Percentiles rank a stretch among this genome's conserved stretches.
phyloP scores from a whole-genome alignment of 2,797 vertebrate species.

The Lepilemur septentrionalis region DNA sequence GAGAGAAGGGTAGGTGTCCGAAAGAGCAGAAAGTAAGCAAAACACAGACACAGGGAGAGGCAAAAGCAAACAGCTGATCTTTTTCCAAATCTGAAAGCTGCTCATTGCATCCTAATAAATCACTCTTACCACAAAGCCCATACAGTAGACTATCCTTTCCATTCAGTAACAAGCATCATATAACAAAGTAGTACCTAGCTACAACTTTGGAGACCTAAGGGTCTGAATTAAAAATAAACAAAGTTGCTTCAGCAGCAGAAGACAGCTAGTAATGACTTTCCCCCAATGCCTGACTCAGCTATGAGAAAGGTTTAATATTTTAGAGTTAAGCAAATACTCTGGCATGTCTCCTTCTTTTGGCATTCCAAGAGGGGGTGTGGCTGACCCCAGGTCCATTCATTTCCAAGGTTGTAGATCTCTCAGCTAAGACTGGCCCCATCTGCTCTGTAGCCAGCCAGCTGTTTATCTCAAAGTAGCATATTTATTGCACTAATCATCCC shows the following conservation, averaged over 20 bases:
- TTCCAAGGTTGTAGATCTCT: conserved; percentile 68
- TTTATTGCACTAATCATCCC: conserved; percentile 44
- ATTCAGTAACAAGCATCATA: conserved; percentile 21
- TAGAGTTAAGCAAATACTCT: conserved; percentile 61
- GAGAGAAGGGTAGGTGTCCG: background rate
- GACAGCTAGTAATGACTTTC: background rate
- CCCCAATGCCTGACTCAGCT: background rate
- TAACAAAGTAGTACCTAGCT: conserved; percentile 42
- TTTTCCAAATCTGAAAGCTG: conserved; percentile 57
- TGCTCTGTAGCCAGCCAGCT: conserved; percentile 50
- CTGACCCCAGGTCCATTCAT: conserved; percentile 68
- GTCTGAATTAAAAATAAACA: conserved; percentile 53
- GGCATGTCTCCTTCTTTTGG: conserved; percentile 22
- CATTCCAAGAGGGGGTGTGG: conserved; percentile 72
- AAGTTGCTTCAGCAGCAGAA: conserved; percentile 22
- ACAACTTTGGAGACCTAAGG: conserved; percentile 48
- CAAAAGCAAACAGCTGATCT: background rate
- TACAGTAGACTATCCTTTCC: conserved; percentile 46
- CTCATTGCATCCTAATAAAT: conserved; percentile 51
- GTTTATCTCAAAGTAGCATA: conserved; percentile 62
- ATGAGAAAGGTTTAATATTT: background rate
- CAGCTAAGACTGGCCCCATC: conserved; percentile 61
- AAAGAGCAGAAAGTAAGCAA: background rate
- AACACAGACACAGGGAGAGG: background rate
- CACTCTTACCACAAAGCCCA: conserved; percentile 43